Evolutionary conservation across 2,113 vertebrate species (phyloP).

Genomic region (Sapayoa aenigma): DNA sequence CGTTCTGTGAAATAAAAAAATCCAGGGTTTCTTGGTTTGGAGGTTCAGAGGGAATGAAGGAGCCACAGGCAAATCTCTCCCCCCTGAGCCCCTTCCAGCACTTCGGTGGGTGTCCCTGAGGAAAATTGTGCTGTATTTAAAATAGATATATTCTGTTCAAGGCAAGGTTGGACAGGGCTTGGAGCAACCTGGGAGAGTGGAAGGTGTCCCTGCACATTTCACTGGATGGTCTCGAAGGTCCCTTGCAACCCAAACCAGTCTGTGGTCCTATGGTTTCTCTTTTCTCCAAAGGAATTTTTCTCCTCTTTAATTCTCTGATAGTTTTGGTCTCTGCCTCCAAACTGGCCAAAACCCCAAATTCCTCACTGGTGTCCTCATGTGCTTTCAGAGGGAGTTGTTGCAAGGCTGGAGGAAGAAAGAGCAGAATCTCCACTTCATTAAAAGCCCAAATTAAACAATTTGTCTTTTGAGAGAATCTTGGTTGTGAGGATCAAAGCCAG

Average conservation of each 20-base stretch:
- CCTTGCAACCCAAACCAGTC: not conserved
- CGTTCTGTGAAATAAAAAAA: too few relatives aligned
- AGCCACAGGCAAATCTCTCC: not conserved
- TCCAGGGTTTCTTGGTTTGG: not conserved
- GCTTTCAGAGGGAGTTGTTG: not conserved
- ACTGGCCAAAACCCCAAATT: not conserved
- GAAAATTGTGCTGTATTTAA: not conserved
- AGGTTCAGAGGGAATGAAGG: not conserved
- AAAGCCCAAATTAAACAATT: not conserved
- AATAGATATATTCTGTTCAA: not conserved
- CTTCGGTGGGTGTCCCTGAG: fast-evolving
- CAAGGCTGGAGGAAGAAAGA: not conserved
- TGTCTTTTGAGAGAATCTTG: not conserved
- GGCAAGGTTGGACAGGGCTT: not conserved
- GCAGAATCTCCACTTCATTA: not conserved
- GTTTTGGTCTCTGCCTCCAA: not conserved
- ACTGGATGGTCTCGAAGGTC: not conserved
- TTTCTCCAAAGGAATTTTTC: not conserved
- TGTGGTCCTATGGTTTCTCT: not conserved
- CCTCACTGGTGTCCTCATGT: not conserved
- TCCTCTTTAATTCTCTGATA: not conserved
- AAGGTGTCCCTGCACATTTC: not conserved
- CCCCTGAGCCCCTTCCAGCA: not conserved
- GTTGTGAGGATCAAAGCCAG: not conserved
- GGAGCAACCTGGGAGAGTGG: not conserved